Base-by-base conservation (phyloP, 2,113 vertebrate species). In the Macheiramphus alcinus region DNA sequence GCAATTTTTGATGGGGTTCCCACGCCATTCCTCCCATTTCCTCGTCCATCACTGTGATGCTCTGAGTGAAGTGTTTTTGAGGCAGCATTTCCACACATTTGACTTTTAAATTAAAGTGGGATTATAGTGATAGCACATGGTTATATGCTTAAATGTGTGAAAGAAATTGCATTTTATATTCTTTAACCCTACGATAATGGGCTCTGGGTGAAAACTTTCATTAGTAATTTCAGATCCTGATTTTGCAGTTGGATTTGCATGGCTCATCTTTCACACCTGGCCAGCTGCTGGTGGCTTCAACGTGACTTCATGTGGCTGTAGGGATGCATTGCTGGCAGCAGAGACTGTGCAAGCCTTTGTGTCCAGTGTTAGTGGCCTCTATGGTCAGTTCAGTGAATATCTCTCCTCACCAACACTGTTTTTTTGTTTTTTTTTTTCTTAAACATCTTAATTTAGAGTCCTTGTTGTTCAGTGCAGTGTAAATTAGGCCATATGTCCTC, bases 401-500 rank as follows among this genome's bases (percentile, higher is more conserved):
- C 21, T 63, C 27, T 82, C 38, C 36, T 23, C 22, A 34, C 8
- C 55, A 48, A 48, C n/a, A 16, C n/a, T 65, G 48, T 20, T 7
- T 25, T 34, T 11, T 40, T 55, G 2, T 18, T 19, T 34, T 36
- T 59, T 42, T 27, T 45, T 23, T 15, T 1, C 36, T 50, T 38
- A 12, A 63, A 23, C 27, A 55, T 6, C 61, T 61, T 53, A 23
- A 27, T 45, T n/a, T n/a, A 26, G 16, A 62, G 13, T 50, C 27
- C 29, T 26, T 27, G 25, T 40, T 42, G 5, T 26, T 61, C 7
- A 7, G 6, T 3, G 68, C 70, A 56, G 80, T 40, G 38, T 38
- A 89, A 97, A 96, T 83, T 82, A 93, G 92, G 91, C 76, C 43
- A 8, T 45, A 4, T 2, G 11, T 86, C 85, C 61, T 81, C 63